phyloP scores from a whole-genome alignment of 2,888 invertebrate genomes.

The Ophion slaviceki region DNA sequence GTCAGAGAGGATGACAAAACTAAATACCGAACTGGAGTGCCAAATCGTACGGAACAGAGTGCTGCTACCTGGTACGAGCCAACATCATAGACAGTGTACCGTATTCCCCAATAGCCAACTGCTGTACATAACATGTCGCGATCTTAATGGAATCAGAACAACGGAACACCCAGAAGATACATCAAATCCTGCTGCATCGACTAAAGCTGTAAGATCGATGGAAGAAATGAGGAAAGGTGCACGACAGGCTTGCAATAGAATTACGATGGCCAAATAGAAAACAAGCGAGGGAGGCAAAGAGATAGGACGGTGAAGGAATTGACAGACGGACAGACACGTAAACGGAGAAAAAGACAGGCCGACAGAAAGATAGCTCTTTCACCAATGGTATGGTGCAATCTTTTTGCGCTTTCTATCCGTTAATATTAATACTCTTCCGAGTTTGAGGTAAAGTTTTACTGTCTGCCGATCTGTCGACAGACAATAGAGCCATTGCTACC shows the following conservation, averaged over 20 bases:
- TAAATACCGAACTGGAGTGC: constrained; percentile 10
- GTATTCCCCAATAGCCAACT: constrained; percentile 44
- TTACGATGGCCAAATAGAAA: too few relatives aligned
- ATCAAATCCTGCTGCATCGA: background rate
- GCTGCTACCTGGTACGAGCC: constrained; percentile 29
- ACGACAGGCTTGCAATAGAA: constrained; percentile 6
- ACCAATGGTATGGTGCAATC: background rate
- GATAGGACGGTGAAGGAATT: background rate
- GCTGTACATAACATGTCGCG: constrained; percentile 34
- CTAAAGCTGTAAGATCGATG: background rate
- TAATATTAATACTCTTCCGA: background rate
- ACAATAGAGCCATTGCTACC: too few relatives aligned
- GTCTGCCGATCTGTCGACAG: too few relatives aligned
- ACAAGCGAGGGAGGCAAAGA: too few relatives aligned
- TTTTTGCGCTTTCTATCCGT: background rate
- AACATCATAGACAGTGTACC: constrained; percentile 33
- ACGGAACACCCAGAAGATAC: constrained; percentile 35
- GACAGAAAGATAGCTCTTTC: background rate
- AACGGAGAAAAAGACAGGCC: background rate
- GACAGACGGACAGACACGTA: constrained; percentile 4
- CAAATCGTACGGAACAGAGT: constrained; percentile 26
- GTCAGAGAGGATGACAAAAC: background rate
- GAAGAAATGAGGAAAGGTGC: constrained; percentile 7
- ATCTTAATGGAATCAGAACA: constrained; percentile 65
- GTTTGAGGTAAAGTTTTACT: too few relatives aligned